Evolutionary conservation across 2,888 invertebrate species (phyloP), one percentile per base, ranked within the genome.

Genomic region (Nephrotoma appendiculata): DNA sequence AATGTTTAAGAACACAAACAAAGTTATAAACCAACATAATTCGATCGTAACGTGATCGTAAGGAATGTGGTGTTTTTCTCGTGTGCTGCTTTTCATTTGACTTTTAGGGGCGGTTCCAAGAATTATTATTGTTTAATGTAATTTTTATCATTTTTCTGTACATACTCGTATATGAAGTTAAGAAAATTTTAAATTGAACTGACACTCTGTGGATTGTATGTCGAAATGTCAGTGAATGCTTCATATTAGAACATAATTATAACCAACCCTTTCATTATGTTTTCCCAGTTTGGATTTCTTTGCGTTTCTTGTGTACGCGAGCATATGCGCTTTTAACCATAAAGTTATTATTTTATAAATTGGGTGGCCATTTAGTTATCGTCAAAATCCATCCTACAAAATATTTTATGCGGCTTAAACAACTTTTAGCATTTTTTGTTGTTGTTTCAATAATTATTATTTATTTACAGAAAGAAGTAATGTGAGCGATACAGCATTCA

Each of bases 211-310:
- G 71, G 71, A 71, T 71, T 84, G 3, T 15, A n/a, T 84, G 41
- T 84, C 43, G 43, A 42, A 84, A 84, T 84, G 84, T 84, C 84
- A 84, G 84, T 84, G 84, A 84, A 84, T 42, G 84, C 84, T 42
- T 84, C 84, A 84, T 42, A 84, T 84, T 84, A 84, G 84, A 84
- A 42, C 84, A 84, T 84, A 84, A 84, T 84, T 41, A 43, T 84
- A 84, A 42, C 41, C 84, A 84, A n/a, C 84, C 84, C 43, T 42
- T 9, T 84, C 42, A 71, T 48, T 52, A 6, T 52, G 5, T 6
- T 31, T 71, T 71, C 9, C 9, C 19, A 31, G 31, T 71, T 31
- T 9, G 19, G 9, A 31, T 31, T 31, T 71, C 71, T 71, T 71
- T 71, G 19, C 31, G 19, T 71, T 31, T 31, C 71, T 71, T 71